phyloP scores from a whole-genome alignment of 2,113 vertebrate species.

The Silurus glanis region DNA sequence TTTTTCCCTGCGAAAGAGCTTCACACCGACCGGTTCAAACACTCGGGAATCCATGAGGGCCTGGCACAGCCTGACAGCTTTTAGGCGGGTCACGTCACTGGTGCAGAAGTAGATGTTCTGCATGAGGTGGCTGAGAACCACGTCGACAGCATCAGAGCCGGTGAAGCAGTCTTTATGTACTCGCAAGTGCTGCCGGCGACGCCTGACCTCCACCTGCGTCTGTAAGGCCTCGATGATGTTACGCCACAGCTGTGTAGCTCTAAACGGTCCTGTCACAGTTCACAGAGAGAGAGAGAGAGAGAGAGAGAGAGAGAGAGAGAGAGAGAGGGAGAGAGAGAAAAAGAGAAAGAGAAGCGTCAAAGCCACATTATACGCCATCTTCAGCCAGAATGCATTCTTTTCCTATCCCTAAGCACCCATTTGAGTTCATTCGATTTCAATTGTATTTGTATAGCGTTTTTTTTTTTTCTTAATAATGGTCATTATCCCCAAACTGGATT shows the following conservation, averaged over 20 bases:
- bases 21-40: slow-evolving; percentile 78
- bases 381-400: neutral
- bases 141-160: slow-evolving; percentile 78
- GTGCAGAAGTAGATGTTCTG: slow-evolving; percentile 80
- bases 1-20: slow-evolving; percentile 78
- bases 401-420: neutral
- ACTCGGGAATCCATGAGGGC: slow-evolving; percentile 83
- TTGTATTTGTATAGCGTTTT: no score
- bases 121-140: slow-evolving; percentile 83
- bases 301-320: neutral
- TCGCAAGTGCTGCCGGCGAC: slow-evolving; percentile 70
- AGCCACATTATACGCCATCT: neutral
- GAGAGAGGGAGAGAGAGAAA: no score
- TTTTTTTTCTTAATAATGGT: no score
- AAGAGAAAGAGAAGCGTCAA: no score
- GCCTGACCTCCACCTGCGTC: slow-evolving; percentile 79
- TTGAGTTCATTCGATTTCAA: no score
- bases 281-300: neutral
- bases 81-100: slow-evolving; percentile 78
- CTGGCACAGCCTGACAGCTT: slow-evolving; percentile 82
- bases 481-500: no score
- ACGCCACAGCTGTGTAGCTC: slow-evolving; percentile 82
- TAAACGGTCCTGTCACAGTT: slow-evolving; percentile 77
- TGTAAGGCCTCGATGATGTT: slow-evolving; percentile 80
- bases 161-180: slow-evolving; percentile 78